phyloP scores from a whole-genome alignment of 2,113 vertebrate genomes.

The Pongo pygmaeus region DNA sequence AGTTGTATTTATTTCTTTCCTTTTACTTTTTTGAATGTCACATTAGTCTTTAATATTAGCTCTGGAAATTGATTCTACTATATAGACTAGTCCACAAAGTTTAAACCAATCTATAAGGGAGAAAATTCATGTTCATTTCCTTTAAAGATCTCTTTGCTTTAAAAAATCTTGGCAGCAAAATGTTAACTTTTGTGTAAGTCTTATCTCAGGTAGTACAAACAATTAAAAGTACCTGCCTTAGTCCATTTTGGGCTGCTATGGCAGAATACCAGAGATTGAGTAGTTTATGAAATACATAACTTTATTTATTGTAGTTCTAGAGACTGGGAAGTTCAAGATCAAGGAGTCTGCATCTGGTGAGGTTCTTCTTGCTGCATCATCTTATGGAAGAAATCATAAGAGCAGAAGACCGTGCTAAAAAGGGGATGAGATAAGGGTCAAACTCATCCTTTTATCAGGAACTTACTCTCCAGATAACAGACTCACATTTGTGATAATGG shows the following conservation, averaged over 20 bases:
- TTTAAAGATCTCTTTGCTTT: constrained; percentile 16
- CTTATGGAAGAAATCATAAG: neutral
- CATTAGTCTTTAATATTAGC: neutral
- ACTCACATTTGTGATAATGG: neutral
- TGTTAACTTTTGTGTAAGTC: neutral
- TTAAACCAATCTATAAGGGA: neutral
- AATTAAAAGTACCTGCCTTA: too few relatives aligned
- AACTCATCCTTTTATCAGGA: neutral
- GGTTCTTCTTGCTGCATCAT: neutral
- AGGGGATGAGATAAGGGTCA: neutral
- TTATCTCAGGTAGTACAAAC: neutral
- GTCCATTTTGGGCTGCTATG: neutral
- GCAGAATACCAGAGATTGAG: neutral
- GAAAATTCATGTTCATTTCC: constrained; percentile 1
- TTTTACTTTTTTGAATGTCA: neutral
- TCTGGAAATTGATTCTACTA: neutral
- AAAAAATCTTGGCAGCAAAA: neutral
- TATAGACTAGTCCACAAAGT: neutral
- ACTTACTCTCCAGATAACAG: neutral
- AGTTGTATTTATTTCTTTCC: neutral
- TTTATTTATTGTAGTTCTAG: neutral
- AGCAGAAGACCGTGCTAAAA: neutral
- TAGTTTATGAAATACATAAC: neutral
- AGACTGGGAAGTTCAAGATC: neutral
- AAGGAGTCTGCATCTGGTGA: neutral